These are phyloP conservation scores for Cryptotermes secundus DNA, from an alignment of 1,140 invertebrate species.

Conservation along the genomic window DNA sequence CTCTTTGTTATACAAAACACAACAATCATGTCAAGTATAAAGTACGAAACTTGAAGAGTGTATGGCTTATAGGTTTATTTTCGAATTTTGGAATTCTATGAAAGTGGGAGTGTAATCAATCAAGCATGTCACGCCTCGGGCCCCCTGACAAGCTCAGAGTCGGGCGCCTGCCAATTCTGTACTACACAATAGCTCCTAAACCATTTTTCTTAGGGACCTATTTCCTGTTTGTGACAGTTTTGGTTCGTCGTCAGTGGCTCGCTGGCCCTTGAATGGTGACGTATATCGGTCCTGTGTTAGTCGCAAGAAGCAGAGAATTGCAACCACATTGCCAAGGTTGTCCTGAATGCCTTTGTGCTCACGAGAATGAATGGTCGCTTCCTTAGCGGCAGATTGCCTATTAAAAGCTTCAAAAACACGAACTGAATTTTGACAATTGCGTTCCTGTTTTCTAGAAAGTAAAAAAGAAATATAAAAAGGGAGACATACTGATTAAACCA, in stretches of 20 bases:
- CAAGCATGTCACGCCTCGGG: slow-evolving; percentile 21
- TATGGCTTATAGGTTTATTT: not conserved
- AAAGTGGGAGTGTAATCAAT: slow-evolving; percentile 20
- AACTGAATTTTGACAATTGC: not conserved
- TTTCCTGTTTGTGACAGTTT: slow-evolving; percentile 34
- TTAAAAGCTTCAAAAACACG: not conserved
- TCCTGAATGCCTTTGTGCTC: not conserved
- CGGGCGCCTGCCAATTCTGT: not conserved
- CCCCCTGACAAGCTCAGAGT: not conserved
- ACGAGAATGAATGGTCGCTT: not conserved
- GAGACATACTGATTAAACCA: not conserved
- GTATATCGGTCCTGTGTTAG: not conserved
- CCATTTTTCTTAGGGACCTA: slow-evolving; percentile 31
- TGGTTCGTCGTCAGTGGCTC: slow-evolving; percentile 25
- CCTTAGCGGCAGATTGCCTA: not conserved
- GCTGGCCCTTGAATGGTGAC: not conserved
- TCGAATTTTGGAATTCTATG: not conserved
- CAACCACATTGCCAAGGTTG: not conserved
- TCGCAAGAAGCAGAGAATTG: not conserved
- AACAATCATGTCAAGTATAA: not conserved
- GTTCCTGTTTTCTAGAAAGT: not conserved
- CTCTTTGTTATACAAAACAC: not conserved
- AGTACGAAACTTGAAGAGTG: not conserved
- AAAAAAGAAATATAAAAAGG: not conserved
- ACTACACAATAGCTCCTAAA: not conserved